Percentiles rank a stretch among this genome's conserved stretches.
phyloP scores from a whole-genome alignment of 2,888 invertebrate genomes.

The Allolobophora icterica region DNA sequence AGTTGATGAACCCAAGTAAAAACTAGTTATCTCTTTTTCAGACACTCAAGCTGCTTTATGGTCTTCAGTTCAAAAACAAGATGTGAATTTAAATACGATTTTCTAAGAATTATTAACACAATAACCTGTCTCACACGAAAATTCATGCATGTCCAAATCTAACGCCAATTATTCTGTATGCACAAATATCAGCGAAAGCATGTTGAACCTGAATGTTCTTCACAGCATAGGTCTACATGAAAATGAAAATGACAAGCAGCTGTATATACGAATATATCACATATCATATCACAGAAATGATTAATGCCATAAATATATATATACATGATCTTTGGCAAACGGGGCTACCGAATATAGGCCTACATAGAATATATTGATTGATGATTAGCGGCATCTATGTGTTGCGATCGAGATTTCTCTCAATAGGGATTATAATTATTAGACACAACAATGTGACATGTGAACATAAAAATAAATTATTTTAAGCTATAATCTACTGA shows the following conservation, averaged over 20 bases:
- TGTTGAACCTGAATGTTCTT: not conserved
- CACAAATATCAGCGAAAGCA: not conserved
- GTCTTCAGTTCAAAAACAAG: not conserved
- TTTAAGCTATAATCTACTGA: not conserved
- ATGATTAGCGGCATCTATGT: not conserved
- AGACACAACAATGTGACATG: no score
- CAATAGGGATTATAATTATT: no score
- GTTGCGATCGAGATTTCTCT: not conserved
- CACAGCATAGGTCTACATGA: not conserved
- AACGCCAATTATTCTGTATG: not conserved
- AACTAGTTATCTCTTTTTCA: not conserved
- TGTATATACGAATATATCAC: not conserved
- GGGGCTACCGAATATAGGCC: no score
- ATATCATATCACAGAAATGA: conserved; percentile 11
- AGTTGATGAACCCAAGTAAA: not conserved
- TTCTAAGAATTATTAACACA: not conserved
- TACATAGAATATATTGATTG: not conserved
- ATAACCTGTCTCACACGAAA: not conserved
- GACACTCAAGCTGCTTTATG: not conserved
- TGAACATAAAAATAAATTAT: no score
- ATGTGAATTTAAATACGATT: not conserved
- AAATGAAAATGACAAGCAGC: not conserved
- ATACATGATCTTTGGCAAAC: not conserved
- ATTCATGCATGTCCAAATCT: not conserved
- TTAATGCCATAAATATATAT: not conserved